Evolutionary conservation across 2,797 vertebrate genomes (phyloP).

Genomic region (Muscicapa striata): DNA sequence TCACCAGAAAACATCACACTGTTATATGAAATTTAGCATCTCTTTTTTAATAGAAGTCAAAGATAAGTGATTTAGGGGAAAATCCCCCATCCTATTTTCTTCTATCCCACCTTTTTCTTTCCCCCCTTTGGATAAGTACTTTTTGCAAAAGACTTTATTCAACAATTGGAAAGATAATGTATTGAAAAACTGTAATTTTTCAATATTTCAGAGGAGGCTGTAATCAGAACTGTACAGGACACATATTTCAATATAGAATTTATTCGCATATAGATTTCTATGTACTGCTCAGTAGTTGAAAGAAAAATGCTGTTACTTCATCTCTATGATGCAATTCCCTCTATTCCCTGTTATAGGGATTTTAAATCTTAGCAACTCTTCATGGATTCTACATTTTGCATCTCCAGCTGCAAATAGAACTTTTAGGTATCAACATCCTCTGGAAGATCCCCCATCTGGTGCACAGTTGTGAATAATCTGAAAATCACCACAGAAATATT

Average conservation of each 20-base stretch:
- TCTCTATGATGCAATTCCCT: background rate
- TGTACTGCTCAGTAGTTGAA: background rate
- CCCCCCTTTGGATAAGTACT: background rate
- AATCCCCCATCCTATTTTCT: fast-evolving
- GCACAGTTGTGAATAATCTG: background rate
- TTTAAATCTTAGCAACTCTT: background rate
- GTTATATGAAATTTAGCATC: background rate
- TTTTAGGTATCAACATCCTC: background rate
- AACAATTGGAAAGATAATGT: background rate
- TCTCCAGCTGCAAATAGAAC: background rate
- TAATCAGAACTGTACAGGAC: background rate
- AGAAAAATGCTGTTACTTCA: background rate
- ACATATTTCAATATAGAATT: background rate
- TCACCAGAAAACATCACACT: background rate
- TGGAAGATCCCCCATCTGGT: background rate
- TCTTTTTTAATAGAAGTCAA: background rate
- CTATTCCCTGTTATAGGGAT: background rate
- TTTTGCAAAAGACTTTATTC: background rate
- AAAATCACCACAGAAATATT: background rate
- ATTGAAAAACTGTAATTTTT: background rate
- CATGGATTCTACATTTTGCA: background rate
- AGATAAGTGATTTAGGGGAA: background rate
- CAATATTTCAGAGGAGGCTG: background rate
- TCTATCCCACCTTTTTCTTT: fast-evolving
- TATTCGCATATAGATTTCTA: background rate